phyloP scores from a whole-genome alignment of 2,797 vertebrate species.

The Danio kyathit region DNA sequence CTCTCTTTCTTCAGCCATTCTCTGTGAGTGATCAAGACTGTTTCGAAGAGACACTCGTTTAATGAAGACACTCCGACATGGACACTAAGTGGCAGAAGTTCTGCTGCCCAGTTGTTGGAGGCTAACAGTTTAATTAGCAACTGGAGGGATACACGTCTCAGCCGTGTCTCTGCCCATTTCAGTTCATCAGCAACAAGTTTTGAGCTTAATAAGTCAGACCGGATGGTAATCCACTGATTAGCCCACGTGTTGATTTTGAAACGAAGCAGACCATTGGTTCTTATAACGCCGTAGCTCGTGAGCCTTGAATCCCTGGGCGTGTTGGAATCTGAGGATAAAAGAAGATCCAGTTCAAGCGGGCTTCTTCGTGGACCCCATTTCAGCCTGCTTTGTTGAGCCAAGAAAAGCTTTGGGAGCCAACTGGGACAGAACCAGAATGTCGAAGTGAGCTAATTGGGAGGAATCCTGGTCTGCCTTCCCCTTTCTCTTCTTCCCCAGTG shows the following conservation, averaged over 20 bases:
- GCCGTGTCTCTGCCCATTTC: neutral
- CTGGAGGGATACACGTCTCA: slow-evolving; percentile 31
- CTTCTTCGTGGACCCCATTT: slow-evolving; percentile 36
- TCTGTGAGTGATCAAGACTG: slow-evolving; percentile 31
- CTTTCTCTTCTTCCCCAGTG: slow-evolving; percentile 19
- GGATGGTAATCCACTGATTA: slow-evolving; percentile 18
- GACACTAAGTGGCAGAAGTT: slow-evolving; percentile 25
- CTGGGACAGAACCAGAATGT: slow-evolving; percentile 58
- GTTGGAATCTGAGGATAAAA: slow-evolving; percentile 47
- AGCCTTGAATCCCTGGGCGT: slow-evolving; percentile 40
- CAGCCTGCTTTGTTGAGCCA: slow-evolving; percentile 51
- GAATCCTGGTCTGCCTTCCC: slow-evolving; percentile 45
- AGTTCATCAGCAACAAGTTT: neutral
- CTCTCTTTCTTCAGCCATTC: neutral
- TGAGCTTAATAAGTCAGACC: neutral
- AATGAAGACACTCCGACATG: slow-evolving; percentile 39
- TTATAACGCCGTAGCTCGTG: slow-evolving; percentile 11
- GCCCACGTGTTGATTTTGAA: slow-evolving; percentile 9
- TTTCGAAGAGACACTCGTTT: slow-evolving; percentile 36
- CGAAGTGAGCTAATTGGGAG: slow-evolving; percentile 55
- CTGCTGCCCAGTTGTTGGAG: slow-evolving; percentile 43
- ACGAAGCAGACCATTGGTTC: neutral
- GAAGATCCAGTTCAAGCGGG: slow-evolving; percentile 24
- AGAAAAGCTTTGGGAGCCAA: slow-evolving; percentile 53
- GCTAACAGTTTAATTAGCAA: slow-evolving; percentile 49